Evolutionary conservation across 2,888 invertebrate genomes (phyloP).

Genomic region (Hecatera dysodea): DNA sequence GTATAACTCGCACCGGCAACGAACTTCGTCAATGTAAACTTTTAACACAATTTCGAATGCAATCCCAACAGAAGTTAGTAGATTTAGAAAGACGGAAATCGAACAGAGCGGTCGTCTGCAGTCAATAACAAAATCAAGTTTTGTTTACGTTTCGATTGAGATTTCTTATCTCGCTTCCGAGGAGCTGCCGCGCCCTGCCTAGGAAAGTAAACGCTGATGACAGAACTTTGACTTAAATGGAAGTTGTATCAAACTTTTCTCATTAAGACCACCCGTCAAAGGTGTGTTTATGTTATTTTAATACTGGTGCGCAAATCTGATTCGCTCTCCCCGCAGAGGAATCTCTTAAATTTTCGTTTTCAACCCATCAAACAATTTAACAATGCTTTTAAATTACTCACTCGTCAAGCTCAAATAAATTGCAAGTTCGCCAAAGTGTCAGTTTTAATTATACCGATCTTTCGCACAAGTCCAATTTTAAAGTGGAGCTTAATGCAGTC

Average conservation of each 20-base stretch:
- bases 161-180: conserved; percentile 80
- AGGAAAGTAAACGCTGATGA: conserved; percentile 87
- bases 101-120: conserved; percentile 74
- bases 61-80: conserved; percentile 80
- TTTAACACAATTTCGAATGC: conserved; percentile 84
- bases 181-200: conserved; percentile 74
- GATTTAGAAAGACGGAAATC: conserved; percentile 79
- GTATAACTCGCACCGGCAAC: conserved; percentile 74
- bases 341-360: conserved; percentile 51
- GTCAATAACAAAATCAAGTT: conserved; percentile 82
- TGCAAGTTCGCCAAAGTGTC: conserved; percentile 19
- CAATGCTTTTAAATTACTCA: conserved; percentile 1
- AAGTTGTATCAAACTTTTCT: conserved; percentile 90
- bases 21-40: conserved; percentile 82
- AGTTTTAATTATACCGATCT: conserved; percentile 33
- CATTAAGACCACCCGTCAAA: conserved; percentile 89
- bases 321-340: conserved; percentile 68
- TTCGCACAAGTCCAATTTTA: background rate
- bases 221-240: conserved; percentile 89
- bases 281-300: conserved; percentile 90
- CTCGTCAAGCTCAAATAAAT: conserved; percentile 20
- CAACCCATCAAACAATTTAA: conserved; percentile 23
- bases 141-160: conserved; percentile 83
- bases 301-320: conserved; percentile 83
- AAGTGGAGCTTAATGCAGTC: conserved; percentile 1